Base-by-base conservation (phyloP, 2,797 vertebrate species). In the Smutsia temminckii region DNA sequence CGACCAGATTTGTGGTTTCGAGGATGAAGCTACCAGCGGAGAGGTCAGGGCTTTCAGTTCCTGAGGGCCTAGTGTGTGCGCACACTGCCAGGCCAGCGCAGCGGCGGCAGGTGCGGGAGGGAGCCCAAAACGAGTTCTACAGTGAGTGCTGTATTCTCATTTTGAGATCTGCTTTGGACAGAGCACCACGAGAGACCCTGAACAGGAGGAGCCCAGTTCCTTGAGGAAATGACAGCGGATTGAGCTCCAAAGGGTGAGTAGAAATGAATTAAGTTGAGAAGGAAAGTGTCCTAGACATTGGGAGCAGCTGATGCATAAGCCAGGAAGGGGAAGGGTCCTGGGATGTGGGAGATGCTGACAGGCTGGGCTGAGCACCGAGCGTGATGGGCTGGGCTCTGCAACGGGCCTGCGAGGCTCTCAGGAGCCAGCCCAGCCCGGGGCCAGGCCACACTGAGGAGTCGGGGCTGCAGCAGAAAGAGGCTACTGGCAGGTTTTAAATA, bases 341-440 rank as follows among this genome's bases (percentile, higher is more conserved):
- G 74, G 20, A 20, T 12, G 29, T 21, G 74, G 32, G 49, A 75
- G 49, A 32, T 53, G 34, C 46, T 34, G 20, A 53, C 49, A 14
- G 29, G 46, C 46, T 46, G 46, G 32, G 49, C 46, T 21, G 11
- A 4, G 72, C 10, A 3, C 10, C 4, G 32, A 2, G 8, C 14
- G 29, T 0, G 17, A 42, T 1, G 27, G 10, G 46, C 1, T 10
- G 21, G 49, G 49, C 1, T 2, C 7, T 6, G 2, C 20, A 17
- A 10, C 46, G 2, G 3, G 29, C 5, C 9, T 4, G 18, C 13
- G 1, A 3, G 32, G 18, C 10, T 51, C 12, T 10, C 32, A 32
- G 6, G 46, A 51, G 46, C 32, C 72, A 75, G 32, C 32, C 46
- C 46, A 49, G 18, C 18, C 0, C 2, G 18, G 11, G 32, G 21